phyloP scores from a whole-genome alignment of 2,888 invertebrate genomes.

The Drosophila mercatorum region DNA sequence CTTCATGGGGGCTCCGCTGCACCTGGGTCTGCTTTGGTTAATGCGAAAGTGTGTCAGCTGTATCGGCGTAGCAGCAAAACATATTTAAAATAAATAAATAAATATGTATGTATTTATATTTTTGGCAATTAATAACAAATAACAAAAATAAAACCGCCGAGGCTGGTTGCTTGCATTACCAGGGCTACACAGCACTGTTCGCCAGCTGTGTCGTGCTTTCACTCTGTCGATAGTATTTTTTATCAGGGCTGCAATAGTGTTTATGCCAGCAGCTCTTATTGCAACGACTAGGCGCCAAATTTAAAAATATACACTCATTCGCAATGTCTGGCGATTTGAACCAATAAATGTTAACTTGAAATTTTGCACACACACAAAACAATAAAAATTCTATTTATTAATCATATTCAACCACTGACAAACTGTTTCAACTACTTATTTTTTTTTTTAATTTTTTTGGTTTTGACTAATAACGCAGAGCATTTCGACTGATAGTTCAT shows the following conservation, averaged over 20 bases:
- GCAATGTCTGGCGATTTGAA: not conserved
- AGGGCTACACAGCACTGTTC: conserved; percentile 44
- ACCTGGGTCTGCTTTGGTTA: conserved; percentile 1
- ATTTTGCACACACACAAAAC: conserved; percentile 41
- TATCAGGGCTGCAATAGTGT: conserved; percentile 23
- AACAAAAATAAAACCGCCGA: conserved; percentile 4
- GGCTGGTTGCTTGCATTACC: conserved; percentile 23
- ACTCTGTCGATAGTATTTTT: not conserved
- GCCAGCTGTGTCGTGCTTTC: conserved; percentile 27
- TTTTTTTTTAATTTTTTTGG: not conserved
- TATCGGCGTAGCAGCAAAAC: not conserved
- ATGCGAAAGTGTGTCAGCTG: conserved; percentile 6
- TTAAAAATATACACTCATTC: conserved; percentile 9
- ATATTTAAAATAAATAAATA: conserved; percentile 14
- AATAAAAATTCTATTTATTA: conserved; percentile 43
- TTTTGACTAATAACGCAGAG: conserved; percentile 39
- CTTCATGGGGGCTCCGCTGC: conserved; percentile 34
- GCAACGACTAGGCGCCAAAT: conserved; percentile 23
- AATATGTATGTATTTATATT: not conserved
- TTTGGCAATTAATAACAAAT: conserved; percentile 15
- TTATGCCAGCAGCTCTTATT: not conserved
- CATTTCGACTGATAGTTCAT: conserved; percentile 13
- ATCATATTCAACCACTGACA: conserved; percentile 28
- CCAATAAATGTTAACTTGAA: conserved; percentile 6
- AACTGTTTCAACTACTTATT: conserved; percentile 10